phyloP scores from a whole-genome alignment of 1,140 invertebrate genomes.

The Calliphora vicina region DNA sequence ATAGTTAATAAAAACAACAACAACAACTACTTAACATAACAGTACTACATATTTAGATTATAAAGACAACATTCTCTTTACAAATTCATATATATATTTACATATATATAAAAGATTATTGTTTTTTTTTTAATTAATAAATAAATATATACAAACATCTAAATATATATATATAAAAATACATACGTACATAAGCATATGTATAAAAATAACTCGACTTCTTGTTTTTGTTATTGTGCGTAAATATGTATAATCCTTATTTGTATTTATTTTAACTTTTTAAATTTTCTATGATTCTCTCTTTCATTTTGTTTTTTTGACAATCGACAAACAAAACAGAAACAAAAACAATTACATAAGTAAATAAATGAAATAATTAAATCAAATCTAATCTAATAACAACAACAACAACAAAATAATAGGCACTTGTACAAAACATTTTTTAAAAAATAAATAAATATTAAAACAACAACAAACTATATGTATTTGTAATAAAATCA shows the following conservation, averaged over 20 bases:
- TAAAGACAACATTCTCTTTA: not conserved
- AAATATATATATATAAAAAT: too few relatives aligned
- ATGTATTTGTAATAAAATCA: not conserved
- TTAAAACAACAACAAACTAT: too few relatives aligned
- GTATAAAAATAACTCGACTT: not conserved
- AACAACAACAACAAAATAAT: constrained; percentile 28
- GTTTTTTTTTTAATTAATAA: too few relatives aligned
- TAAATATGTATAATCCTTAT: not conserved
- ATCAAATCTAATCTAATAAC: not conserved
- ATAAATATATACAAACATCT: too few relatives aligned
- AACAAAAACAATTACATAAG: constrained; percentile 40
- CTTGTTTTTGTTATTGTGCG: not conserved
- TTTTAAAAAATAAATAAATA: constrained; percentile 11
- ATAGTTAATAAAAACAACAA: not conserved
- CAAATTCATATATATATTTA: too few relatives aligned
- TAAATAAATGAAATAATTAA: not conserved
- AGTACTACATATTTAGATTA: not conserved
- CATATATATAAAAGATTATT: too few relatives aligned
- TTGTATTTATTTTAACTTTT: not conserved
- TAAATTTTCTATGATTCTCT: not conserved
- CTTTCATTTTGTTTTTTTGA: constrained; percentile 53
- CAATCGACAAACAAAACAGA: constrained; percentile 59
- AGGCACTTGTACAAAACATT: constrained; percentile 34
- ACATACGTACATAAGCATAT: too few relatives aligned
- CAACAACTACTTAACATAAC: not conserved